phyloP scores from a whole-genome alignment of 2,888 invertebrate species.

The Nineta flava region DNA sequence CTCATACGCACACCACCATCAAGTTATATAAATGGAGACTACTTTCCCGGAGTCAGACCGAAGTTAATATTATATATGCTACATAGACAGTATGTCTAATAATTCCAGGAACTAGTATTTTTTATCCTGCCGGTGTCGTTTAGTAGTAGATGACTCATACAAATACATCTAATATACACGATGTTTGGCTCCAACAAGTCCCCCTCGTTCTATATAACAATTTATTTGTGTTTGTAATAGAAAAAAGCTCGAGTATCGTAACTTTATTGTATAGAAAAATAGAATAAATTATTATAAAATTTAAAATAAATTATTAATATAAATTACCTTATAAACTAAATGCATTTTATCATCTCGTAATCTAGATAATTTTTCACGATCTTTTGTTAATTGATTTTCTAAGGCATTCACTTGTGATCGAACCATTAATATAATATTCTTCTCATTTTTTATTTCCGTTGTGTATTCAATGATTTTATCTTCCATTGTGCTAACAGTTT shows the following conservation, averaged over 20 bases:
- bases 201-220: too few relatives aligned
- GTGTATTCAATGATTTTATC: conserved; percentile 17
- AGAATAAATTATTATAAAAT: too few relatives aligned
- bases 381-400: conserved; percentile 22
- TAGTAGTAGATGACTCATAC: too few relatives aligned
- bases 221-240: too few relatives aligned
- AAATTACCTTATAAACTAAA: conserved; percentile 22
- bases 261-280: too few relatives aligned
- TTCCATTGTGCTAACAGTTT: conserved; percentile 15
- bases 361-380: conserved; percentile 23
- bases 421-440: conserved; percentile 20
- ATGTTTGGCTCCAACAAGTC: too few relatives aligned
- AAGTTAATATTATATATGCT: not conserved
- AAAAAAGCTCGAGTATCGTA: too few relatives aligned
- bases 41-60: not conserved
- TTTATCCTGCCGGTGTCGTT: too few relatives aligned
- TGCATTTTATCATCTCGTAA: conserved; percentile 24
- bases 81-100: conserved; percentile 2
- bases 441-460: conserved; percentile 20
- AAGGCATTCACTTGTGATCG: conserved; percentile 18
- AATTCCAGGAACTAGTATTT: not conserved
- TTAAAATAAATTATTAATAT: not conserved
- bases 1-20: too few relatives aligned
- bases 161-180: too few relatives aligned
- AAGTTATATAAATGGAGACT: not conserved